Conservation (phyloP, 92 coral and sea anemone genomes). For the Siderastrea siderea region DNA sequence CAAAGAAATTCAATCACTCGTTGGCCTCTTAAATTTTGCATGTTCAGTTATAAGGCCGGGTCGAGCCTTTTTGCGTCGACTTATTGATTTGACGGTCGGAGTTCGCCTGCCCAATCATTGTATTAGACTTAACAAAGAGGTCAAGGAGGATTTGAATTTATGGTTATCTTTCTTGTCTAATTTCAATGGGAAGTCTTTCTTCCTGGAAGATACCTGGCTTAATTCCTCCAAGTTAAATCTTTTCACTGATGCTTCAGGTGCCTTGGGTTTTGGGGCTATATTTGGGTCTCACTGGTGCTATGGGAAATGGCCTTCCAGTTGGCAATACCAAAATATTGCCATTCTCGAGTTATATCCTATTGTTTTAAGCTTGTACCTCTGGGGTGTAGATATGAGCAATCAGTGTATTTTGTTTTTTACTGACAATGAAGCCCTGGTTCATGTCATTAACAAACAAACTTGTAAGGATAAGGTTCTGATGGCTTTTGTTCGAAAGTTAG, state of each 20-base stretch:
- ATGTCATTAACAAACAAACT: slow-evolving; percentile 69
- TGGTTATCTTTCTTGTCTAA: slow-evolving; percentile 30
- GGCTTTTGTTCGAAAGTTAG: slow-evolving; percentile 66
- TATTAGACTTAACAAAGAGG: slow-evolving; percentile 17
- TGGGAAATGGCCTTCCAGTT: slow-evolving; percentile 55
- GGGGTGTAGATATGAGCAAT: slow-evolving; percentile 41
- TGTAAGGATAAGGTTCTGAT: slow-evolving; percentile 62
- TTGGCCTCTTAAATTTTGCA: slow-evolving; percentile 36
- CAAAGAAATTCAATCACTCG: slow-evolving; percentile 9
- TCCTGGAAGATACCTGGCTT: slow-evolving; percentile 38
- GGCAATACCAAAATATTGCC: slow-evolving; percentile 50
- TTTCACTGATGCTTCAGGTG: slow-evolving; percentile 60
- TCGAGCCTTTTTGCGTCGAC: slow-evolving; percentile 45
- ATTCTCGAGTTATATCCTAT: slow-evolving; percentile 53
- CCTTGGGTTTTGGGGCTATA: slow-evolving; percentile 51
- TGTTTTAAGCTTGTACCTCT: slow-evolving; percentile 46
- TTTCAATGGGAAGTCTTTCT: slow-evolving; percentile 47
- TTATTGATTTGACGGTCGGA: slow-evolving; percentile 44
- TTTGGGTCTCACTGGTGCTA: slow-evolving; percentile 55
- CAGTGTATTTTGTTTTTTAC: slow-evolving; percentile 62
- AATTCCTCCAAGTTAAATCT: slow-evolving; percentile 14
- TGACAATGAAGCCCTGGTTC: slow-evolving; percentile 76
- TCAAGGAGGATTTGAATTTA: slow-evolving; percentile 35
- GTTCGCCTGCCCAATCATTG: slow-evolving; percentile 12
- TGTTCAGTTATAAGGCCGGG: slow-evolving; percentile 30